phyloP scores from a whole-genome alignment of 2,888 invertebrate species.

The Cryptocephalus moraei region DNA sequence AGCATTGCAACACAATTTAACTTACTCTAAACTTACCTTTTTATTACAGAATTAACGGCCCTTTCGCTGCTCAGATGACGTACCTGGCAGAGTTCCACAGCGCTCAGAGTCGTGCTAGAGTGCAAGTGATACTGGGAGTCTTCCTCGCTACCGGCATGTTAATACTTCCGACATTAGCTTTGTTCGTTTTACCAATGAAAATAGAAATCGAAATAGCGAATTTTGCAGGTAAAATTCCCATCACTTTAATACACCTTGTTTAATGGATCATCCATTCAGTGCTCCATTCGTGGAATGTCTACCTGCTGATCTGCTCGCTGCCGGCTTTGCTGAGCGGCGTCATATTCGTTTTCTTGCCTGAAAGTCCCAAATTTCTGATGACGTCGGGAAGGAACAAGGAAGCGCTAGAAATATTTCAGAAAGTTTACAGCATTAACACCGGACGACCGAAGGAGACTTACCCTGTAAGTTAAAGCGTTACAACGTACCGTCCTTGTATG shows the following conservation, averaged over 20 bases:
- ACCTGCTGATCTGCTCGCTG: constrained; percentile 47
- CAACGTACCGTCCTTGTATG: no score
- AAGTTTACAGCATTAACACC: constrained; percentile 55
- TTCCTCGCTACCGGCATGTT: constrained; percentile 55
- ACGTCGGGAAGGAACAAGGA: constrained; percentile 54
- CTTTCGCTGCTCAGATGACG: constrained; percentile 60
- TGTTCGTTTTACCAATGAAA: constrained; percentile 55
- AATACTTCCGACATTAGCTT: constrained; percentile 59
- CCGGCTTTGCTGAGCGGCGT: constrained; percentile 57
- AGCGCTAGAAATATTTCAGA: constrained; percentile 51
- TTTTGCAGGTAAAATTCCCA: constrained; percentile 3
- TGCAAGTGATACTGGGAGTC: constrained; percentile 56
- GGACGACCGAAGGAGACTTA: neutral
- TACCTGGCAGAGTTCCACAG: constrained; percentile 68
- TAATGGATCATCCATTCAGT: constrained; percentile 28
- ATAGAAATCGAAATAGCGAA: constrained; percentile 13
- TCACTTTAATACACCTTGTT: no score
- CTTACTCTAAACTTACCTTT: neutral
- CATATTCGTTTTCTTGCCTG: constrained; percentile 51
- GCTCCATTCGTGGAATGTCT: constrained; percentile 51
- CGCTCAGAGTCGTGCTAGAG: constrained; percentile 50
- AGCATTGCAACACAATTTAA: no score
- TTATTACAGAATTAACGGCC: constrained; percentile 52
- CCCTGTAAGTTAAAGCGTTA: neutral
- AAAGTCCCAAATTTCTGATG: constrained; percentile 71